phyloP scores from a whole-genome alignment of 2,113 vertebrate genomes.

The Osmerus eperlanus region DNA sequence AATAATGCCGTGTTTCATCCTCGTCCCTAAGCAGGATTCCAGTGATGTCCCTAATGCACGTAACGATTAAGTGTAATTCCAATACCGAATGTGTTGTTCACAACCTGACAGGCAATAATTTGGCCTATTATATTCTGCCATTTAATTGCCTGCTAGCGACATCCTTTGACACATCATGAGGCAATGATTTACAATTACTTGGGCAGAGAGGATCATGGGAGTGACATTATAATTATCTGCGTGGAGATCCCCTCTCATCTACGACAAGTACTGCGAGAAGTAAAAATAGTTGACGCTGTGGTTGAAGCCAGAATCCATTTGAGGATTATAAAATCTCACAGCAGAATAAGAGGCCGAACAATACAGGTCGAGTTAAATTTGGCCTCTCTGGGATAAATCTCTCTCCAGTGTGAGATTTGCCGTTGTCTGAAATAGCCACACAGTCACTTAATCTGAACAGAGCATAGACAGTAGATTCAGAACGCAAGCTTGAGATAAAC shows the following conservation, averaged over 20 bases:
- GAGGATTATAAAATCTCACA: constrained; percentile 64
- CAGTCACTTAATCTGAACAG: too few species aligned
- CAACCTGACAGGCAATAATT: constrained; percentile 98
- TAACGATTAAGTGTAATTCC: constrained; percentile 98
- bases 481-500: too few species aligned
- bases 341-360: constrained; percentile 34
- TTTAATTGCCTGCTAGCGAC: constrained; percentile 96
- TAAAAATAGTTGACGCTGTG: constrained; percentile 79
- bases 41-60: constrained; percentile 95
- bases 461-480: too few species aligned
- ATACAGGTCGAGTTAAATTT: constrained; percentile 39
- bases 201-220: constrained; percentile 92
- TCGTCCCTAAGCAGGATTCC: constrained; percentile 91
- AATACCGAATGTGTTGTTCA: constrained; percentile 97
- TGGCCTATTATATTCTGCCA: constrained; percentile 97
- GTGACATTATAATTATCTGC: constrained; percentile 97
- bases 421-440: too few species aligned
- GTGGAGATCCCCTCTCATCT: constrained; percentile 85
- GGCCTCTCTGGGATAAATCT: neutral
- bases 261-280: constrained; percentile 84
- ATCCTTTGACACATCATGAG: constrained; percentile 95
- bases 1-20: constrained; percentile 94
- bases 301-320: constrained; percentile 78
- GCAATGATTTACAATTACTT: constrained; percentile 98
- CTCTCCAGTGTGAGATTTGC: too few species aligned